phyloP scores from a whole-genome alignment of 2,113 vertebrate genomes.

The Setophaga coronata region DNA sequence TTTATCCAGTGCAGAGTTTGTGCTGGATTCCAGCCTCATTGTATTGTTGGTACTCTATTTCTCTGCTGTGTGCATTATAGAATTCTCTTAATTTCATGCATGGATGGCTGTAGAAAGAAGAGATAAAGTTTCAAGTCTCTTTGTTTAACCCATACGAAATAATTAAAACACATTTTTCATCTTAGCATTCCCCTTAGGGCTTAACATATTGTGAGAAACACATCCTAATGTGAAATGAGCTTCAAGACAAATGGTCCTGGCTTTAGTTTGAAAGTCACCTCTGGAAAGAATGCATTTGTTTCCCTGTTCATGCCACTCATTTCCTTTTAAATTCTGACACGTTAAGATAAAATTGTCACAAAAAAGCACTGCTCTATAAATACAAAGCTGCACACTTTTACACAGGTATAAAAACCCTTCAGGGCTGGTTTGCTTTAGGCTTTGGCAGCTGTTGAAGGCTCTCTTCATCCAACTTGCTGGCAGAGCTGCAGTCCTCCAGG shows the following conservation, averaged over 20 bases:
- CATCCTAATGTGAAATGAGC: not conserved
- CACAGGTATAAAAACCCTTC: not conserved
- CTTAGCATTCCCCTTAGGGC: not conserved
- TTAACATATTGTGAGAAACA: conserved; percentile 15
- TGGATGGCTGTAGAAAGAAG: not conserved
- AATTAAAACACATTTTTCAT: conserved; percentile 53
- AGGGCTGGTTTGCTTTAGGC: not conserved
- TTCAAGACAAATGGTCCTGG: conserved; percentile 19
- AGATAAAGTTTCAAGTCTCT: conserved; percentile 20
- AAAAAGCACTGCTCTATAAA: not conserved
- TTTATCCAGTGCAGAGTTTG: not conserved
- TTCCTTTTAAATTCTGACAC: not conserved
- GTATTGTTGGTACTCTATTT: not conserved
- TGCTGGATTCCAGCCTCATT: not conserved
- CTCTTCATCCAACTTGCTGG: not conserved
- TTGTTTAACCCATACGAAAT: conserved; percentile 24
- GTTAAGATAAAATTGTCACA: not conserved
- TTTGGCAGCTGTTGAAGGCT: not conserved
- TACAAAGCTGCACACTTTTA: not conserved
- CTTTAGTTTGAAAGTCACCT: conserved; percentile 27
- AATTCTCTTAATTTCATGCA: conserved; percentile 13
- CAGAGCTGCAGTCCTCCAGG: not conserved
- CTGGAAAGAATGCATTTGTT: not conserved
- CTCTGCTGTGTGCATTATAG: not conserved
- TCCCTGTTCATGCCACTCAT: not conserved